Conservation (phyloP, 2,888 invertebrate genomes). For the Diploptera punctata region DNA sequence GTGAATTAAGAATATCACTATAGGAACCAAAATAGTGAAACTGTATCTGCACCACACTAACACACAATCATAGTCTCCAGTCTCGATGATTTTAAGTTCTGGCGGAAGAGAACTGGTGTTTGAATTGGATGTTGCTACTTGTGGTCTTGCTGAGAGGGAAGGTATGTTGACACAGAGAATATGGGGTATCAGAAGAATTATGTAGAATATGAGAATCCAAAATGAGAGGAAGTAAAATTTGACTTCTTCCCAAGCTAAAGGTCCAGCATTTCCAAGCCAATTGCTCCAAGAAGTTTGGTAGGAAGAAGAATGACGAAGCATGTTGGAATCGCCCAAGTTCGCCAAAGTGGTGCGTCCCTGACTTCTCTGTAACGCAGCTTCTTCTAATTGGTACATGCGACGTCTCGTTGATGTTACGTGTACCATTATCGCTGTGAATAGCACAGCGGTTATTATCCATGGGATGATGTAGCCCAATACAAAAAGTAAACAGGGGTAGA, state of each 20-base stretch:
- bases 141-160: constrained; percentile 14
- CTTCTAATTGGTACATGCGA: constrained; percentile 41
- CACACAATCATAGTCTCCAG: constrained; percentile 45
- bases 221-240: constrained; percentile 30
- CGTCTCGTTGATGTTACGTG: constrained; percentile 40
- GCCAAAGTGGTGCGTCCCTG: constrained; percentile 34
- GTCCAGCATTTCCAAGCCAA: not conserved
- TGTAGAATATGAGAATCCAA: constrained; percentile 29
- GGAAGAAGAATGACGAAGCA: not conserved
- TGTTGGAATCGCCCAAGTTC: not conserved
- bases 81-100: constrained; percentile 28
- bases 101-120: not conserved
- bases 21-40: constrained; percentile 45
- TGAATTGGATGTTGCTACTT: constrained; percentile 24
- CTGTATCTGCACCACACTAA: constrained; percentile 48
- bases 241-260: constrained; percentile 25
- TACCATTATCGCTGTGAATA: constrained; percentile 38
- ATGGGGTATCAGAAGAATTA: constrained; percentile 34
- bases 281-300: constrained; percentile 12
- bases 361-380: constrained; percentile 37
- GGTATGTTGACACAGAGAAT: constrained; percentile 29
- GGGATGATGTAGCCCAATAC: constrained; percentile 44
- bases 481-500: constrained; percentile 44
- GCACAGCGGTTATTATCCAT: constrained; percentile 41
- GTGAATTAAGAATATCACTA: constrained; percentile 44